Base-by-base conservation (phyloP, 2,113 vertebrate genomes). In the Aleadryas rufinucha region DNA sequence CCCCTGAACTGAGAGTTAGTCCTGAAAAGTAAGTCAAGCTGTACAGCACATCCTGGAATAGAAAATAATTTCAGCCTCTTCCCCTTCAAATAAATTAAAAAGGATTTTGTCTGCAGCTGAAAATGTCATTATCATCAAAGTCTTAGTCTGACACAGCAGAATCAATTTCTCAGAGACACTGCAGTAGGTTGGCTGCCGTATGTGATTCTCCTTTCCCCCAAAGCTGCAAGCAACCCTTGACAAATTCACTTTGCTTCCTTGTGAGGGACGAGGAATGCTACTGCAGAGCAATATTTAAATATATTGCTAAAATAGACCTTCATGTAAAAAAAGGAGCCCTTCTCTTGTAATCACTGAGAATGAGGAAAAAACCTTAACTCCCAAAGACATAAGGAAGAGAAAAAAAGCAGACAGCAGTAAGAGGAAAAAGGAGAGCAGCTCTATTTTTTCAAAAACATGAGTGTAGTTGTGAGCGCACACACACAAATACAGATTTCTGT, bases 111-210 rank as follows among this genome's bases (percentile, higher is more conserved):
- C 85, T 94, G 89, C 61, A 92, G 59, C 65, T 93, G 87, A 89
- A 96, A 95, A 95, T 96, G 72, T 92, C 76, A 94, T 95, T 93
- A 95, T 91, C 87, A 91, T 97, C 93, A 93, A 95, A 97, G 89
- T 84, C 60, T 84, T 91, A 87, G 83, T 89, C 87, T 97, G 97
- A 92, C 95, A 96, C 50, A 95, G 81, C 66, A 86, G 78, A 95
- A 95, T 96, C 92, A 94, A 41, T 97, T 96, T 96, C 69, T 87
- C 71, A 84, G 76, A 82, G 82, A 95, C 75, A 90, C n/a, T 92
- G 74, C 70, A 91, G 68, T 81, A 68, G 26, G 37, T 10, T 95
- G 79, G 18, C 63, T 95, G 89, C 21, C 6, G 5, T 72, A 44
- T 79, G 56, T 87, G 63, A 42, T 87, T 84, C 60, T 89, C 21